Conservation (phyloP, 92 coral and sea anemone genomes). For the Pocillopora meandrina region DNA sequence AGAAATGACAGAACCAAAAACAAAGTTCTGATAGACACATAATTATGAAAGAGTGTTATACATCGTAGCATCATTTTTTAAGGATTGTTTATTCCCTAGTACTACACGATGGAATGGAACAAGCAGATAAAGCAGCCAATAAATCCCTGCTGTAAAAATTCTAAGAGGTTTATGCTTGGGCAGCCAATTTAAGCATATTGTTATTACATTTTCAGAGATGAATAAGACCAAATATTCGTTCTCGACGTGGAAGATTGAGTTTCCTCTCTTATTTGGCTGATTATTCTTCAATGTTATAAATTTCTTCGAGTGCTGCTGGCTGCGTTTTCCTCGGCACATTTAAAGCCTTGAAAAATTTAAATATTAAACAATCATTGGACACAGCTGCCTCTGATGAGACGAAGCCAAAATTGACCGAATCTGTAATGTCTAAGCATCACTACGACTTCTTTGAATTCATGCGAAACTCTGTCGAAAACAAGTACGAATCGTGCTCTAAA, state of each 20-base stretch:
- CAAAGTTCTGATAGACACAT: background rate
- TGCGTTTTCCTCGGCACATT: slow-evolving; percentile 37
- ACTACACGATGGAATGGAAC: background rate
- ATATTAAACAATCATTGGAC: slow-evolving; percentile 45
- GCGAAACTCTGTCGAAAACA: background rate
- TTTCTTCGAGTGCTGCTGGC: background rate
- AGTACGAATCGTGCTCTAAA: background rate
- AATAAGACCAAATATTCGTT: background rate
- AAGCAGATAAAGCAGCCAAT: background rate
- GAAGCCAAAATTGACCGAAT: slow-evolving; percentile 38
- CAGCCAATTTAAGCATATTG: slow-evolving; percentile 20
- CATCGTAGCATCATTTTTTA: background rate
- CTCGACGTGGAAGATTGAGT: background rate
- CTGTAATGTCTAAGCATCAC: slow-evolving; percentile 14
- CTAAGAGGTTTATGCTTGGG: slow-evolving; percentile 22
- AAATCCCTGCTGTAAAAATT: background rate
- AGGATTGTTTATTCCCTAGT: background rate
- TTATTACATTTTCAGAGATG: slow-evolving; percentile 19
- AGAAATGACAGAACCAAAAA: slow-evolving; percentile 3
- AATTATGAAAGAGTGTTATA: slow-evolving; percentile 6
- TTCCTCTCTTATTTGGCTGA: background rate
- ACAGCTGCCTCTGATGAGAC: slow-evolving; percentile 32
- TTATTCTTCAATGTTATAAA: slow-evolving; percentile 7
- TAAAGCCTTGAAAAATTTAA: slow-evolving; percentile 46
- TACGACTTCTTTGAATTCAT: background rate